phyloP scores from a whole-genome alignment of 2,888 invertebrate genomes.

The Eulithis testata region DNA sequence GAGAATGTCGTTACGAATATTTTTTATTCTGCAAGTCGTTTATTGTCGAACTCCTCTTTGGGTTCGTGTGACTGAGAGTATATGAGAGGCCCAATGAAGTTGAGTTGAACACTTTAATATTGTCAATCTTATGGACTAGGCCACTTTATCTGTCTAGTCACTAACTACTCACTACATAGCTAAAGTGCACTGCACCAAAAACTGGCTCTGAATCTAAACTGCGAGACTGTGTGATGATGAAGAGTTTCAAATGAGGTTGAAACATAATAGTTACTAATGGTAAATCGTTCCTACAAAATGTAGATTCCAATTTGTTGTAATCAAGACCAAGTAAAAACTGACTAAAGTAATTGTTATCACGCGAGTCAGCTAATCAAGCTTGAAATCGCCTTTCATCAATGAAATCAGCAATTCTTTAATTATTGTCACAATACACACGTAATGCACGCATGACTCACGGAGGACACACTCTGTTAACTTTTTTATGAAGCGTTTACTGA shows the following conservation, averaged over 20 bases:
- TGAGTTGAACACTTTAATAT: too few relatives aligned
- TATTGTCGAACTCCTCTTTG: constrained; percentile 5
- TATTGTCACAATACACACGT: neutral
- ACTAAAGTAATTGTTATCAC: constrained; percentile 15
- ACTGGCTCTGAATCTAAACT: too few relatives aligned
- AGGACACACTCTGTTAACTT: too few relatives aligned
- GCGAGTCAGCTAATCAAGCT: constrained; percentile 16
- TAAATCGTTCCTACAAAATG: neutral
- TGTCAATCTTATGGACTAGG: too few relatives aligned
- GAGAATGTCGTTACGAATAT: constrained; percentile 21
- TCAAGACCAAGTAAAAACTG: constrained; percentile 15
- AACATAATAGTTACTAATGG: too few relatives aligned
- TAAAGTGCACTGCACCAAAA: too few relatives aligned
- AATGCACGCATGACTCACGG: too few relatives aligned
- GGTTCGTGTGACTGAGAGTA: neutral
- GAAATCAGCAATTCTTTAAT: constrained; percentile 5
- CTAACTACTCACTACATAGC: too few relatives aligned
- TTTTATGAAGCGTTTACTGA: too few relatives aligned
- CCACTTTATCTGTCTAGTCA: too few relatives aligned
- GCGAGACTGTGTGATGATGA: too few relatives aligned
- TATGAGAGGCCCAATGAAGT: neutral
- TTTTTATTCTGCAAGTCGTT: constrained; percentile 2
- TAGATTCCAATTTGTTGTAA: constrained; percentile 5
- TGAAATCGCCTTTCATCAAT: constrained; percentile 25
- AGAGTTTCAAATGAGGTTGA: too few relatives aligned